These are phyloP conservation scores for Drosophila tropicalis DNA, from an alignment of 1,140 invertebrate genomes.

Conservation along the genomic window DNA sequence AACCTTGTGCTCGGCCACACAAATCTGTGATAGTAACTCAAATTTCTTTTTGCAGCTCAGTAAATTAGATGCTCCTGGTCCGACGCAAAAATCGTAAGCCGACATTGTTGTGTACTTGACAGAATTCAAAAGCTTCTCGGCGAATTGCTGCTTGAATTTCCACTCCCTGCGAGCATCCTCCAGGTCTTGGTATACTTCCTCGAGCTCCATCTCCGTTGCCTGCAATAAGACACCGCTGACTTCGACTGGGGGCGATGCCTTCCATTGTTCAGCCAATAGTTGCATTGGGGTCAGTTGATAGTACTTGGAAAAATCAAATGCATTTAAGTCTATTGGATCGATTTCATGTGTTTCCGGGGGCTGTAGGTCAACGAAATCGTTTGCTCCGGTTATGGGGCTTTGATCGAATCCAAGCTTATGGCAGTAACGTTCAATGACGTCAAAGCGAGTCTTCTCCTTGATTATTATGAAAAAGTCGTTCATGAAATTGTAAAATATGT, in stretches of 20 bases:
- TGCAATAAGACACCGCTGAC: too few relatives aligned
- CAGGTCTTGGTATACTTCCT: neutral
- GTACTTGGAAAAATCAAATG: too few relatives aligned
- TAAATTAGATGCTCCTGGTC: conserved; percentile 37
- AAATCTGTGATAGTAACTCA: conserved; percentile 33
- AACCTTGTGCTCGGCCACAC: conserved; percentile 31
- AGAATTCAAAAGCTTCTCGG: conserved; percentile 24
- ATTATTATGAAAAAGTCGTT: neutral
- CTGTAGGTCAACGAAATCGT: too few relatives aligned
- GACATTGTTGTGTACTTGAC: conserved; percentile 37
- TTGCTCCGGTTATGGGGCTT: neutral
- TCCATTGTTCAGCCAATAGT: too few relatives aligned
- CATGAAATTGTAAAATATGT: conserved; percentile 39
- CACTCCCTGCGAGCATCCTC: neutral
- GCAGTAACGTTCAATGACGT: conserved; percentile 41
- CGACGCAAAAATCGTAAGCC: conserved; percentile 41
- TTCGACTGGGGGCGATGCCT: too few relatives aligned
- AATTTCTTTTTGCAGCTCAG: conserved; percentile 35
- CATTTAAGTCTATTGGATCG: too few relatives aligned
- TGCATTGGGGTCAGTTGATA: too few relatives aligned
- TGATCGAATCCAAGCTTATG: conserved; percentile 14
- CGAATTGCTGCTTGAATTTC: neutral
- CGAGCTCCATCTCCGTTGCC: neutral
- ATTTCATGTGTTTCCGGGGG: too few relatives aligned
- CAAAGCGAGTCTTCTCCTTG: conserved; percentile 27